Percentiles rank a stretch among this genome's conserved stretches.
Evolutionary conservation across 2,888 invertebrate species (phyloP).

Genomic region (Gonocerus acuteangulatus): DNA sequence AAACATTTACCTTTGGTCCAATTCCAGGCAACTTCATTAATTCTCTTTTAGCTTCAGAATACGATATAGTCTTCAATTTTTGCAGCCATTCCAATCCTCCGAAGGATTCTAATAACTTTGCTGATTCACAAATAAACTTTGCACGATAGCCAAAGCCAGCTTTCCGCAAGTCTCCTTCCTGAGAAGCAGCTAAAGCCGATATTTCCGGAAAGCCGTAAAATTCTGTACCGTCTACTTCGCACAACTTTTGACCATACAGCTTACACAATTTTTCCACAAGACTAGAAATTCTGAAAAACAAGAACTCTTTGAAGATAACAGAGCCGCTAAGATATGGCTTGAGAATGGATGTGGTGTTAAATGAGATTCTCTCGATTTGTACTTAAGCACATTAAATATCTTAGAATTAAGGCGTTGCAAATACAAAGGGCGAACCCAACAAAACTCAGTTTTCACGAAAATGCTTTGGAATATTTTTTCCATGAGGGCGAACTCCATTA

Average conservation of each 20-base stretch:
- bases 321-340: too few relatives aligned
- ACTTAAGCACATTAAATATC: too few relatives aligned
- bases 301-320: background rate
- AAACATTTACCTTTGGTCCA: slow-evolving; percentile 90
- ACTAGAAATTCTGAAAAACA: slow-evolving; percentile 58
- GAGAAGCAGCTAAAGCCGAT: slow-evolving; percentile 50
- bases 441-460: too few relatives aligned
- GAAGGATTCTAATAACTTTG: slow-evolving; percentile 57
- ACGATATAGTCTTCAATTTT: slow-evolving; percentile 57
- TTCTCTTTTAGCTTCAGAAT: slow-evolving; percentile 62
- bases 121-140: slow-evolving; percentile 71
- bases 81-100: slow-evolving; percentile 69
- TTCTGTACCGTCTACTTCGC: slow-evolving; percentile 52
- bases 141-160: slow-evolving; percentile 84
- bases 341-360: too few relatives aligned
- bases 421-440: too few relatives aligned
- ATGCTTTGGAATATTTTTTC: too few relatives aligned
- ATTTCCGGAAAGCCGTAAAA: slow-evolving; percentile 80
- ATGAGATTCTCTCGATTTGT: too few relatives aligned
- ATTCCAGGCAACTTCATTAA: slow-evolving; percentile 78
- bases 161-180: slow-evolving; percentile 60
- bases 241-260: slow-evolving; percentile 71
- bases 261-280: slow-evolving; percentile 85
- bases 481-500: too few relatives aligned
- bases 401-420: too few relatives aligned